phyloP scores from a whole-genome alignment of 1,140 invertebrate species.

The Notospermus geniculatus region DNA sequence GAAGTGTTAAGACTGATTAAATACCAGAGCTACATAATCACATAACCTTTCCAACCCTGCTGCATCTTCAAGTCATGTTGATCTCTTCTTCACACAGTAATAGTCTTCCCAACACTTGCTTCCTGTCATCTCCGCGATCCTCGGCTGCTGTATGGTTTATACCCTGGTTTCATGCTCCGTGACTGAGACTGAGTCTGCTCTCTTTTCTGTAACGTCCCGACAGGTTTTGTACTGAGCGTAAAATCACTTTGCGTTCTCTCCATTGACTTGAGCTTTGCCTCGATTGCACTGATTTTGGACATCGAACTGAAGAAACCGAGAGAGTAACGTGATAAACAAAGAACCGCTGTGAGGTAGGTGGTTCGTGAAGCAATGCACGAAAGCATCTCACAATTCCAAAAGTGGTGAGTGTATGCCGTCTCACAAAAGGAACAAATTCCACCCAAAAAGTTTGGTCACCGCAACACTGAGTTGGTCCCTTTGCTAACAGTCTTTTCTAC shows the following conservation, averaged over 20 bases:
- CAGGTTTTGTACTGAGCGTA: too few relatives aligned
- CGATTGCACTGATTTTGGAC: constrained; percentile 80
- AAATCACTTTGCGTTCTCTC: constrained; percentile 48
- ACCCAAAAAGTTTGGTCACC: not conserved
- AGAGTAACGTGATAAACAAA: not conserved
- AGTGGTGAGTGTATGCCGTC: not conserved
- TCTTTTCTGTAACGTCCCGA: too few relatives aligned
- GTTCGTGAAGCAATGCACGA: not conserved
- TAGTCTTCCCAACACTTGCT: too few relatives aligned
- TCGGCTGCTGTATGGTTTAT: too few relatives aligned
- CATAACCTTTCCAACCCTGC: too few relatives aligned
- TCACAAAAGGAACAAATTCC: not conserved
- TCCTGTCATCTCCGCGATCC: too few relatives aligned
- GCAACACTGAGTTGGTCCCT: not conserved
- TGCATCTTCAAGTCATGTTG: too few relatives aligned
- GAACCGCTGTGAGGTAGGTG: not conserved
- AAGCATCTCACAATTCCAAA: not conserved
- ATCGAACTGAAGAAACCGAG: constrained; percentile 70
- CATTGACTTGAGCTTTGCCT: constrained; percentile 80
- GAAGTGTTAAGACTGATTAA: too few relatives aligned
- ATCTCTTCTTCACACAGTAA: too few relatives aligned
- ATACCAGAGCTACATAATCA: too few relatives aligned
- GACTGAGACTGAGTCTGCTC: too few relatives aligned
- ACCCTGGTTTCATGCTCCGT: too few relatives aligned
- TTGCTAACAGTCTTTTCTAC: not conserved